A percentile compares a stretch with the other conserved stretches of the same genome.
phyloP scores from a whole-genome alignment of 2,888 invertebrate genomes.

The Molorchus minor region DNA sequence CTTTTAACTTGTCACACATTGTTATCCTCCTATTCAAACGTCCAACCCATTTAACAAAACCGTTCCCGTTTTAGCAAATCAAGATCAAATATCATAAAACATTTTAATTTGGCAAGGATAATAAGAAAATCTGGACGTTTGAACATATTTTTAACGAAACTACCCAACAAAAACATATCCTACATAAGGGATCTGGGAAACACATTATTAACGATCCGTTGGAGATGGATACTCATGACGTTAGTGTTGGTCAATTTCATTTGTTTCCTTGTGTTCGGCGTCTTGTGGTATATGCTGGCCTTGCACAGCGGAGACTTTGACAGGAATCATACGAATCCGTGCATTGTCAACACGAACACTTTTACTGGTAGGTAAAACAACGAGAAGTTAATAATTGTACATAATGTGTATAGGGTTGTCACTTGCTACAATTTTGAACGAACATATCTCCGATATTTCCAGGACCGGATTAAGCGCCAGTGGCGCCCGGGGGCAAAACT shows the following conservation, averaged over 20 bases:
- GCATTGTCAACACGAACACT: conserved; percentile 50
- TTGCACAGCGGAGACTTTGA: conserved; percentile 49
- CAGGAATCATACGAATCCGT: conserved; percentile 38
- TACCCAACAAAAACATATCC: conserved; percentile 49
- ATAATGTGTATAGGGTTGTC: background rate
- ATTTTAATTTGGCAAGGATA: conserved; percentile 42
- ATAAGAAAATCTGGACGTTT: conserved; percentile 50
- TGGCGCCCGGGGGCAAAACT: too few relatives aligned
- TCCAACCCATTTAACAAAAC: conserved; percentile 5
- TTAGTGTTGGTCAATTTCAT: conserved; percentile 51
- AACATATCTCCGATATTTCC: too few relatives aligned
- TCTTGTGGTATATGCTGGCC: conserved; percentile 49
- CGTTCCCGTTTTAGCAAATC: conserved; percentile 33
- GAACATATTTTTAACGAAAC: conserved; percentile 46
- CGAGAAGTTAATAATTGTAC: background rate
- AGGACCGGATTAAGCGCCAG: too few relatives aligned
- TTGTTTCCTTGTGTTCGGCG: conserved; percentile 47
- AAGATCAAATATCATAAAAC: conserved; percentile 36
- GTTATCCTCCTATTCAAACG: too few relatives aligned
- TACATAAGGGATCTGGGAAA: conserved; percentile 68
- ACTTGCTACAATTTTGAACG: too few relatives aligned
- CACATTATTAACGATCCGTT: conserved; percentile 75
- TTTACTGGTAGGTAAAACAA: conserved; percentile 43
- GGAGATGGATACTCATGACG: conserved; percentile 73
- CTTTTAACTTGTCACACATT: too few relatives aligned